Evolutionary conservation across 2,113 vertebrate genomes (phyloP).

Genomic region (Phylloscopus whistleri): DNA sequence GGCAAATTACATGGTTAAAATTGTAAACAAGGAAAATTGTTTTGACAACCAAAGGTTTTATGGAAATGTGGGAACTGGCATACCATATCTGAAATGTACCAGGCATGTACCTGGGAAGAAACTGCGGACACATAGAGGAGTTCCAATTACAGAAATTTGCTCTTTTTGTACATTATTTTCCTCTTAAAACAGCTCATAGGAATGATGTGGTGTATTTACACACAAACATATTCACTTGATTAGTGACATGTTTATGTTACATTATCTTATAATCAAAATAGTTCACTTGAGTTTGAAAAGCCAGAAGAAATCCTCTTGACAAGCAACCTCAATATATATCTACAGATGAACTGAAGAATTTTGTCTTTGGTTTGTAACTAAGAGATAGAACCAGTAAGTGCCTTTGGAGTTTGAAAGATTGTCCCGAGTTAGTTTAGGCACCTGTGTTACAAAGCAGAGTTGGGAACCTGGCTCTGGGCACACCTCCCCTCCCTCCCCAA

Average conservation of each 20-base stretch:
- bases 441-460: background rate
- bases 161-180: background rate
- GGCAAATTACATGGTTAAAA: background rate
- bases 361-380: background rate
- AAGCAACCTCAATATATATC: background rate
- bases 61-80: background rate
- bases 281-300: background rate
- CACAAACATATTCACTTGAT: background rate
- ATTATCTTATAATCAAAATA: background rate
- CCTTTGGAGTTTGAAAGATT: background rate
- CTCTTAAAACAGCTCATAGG: background rate
- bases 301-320: background rate
- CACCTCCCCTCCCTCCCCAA: background rate
- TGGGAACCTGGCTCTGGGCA: background rate
- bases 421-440: background rate
- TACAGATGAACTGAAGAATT: background rate
- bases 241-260: background rate
- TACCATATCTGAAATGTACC: background rate
- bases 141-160: background rate
- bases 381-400: background rate
- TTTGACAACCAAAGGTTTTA: background rate
- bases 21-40: background rate
- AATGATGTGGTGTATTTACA: background rate
- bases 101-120: background rate
- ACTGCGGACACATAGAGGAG: background rate